Evolutionary conservation across 2,888 invertebrate genomes (phyloP).

Genomic region (Drosophila anomelani): DNA sequence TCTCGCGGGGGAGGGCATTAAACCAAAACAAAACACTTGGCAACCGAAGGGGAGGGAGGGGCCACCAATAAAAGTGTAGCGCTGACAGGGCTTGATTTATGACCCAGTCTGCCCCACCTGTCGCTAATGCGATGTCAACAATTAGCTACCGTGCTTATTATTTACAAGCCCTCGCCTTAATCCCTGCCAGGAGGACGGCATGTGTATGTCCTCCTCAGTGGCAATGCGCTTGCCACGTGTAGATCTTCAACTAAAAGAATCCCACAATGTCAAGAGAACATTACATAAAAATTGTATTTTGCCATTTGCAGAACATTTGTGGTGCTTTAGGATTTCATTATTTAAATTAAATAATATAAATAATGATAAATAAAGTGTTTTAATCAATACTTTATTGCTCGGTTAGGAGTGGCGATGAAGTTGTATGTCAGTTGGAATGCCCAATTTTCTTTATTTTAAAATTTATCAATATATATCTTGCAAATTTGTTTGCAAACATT

Average conservation of each 20-base stretch:
- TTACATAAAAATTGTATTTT: too few relatives aligned
- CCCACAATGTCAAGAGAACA: background rate
- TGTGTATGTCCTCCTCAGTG: background rate
- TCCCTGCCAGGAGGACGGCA: slow-evolving; percentile 35
- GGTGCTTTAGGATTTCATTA: background rate
- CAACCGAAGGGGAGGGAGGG: slow-evolving; percentile 33
- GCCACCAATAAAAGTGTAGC: slow-evolving; percentile 56
- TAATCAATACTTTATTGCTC: too few relatives aligned
- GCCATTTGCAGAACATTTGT: too few relatives aligned
- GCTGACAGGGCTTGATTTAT: slow-evolving; percentile 69
- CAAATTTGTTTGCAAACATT: too few relatives aligned
- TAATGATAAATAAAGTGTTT: too few relatives aligned
- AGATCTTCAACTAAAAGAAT: too few relatives aligned
- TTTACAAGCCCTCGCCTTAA: slow-evolving; percentile 58
- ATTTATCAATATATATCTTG: too few relatives aligned
- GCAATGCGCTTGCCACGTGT: slow-evolving; percentile 8
- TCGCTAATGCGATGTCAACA: slow-evolving; percentile 69
- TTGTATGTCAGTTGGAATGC: too few relatives aligned
- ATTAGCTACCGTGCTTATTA: slow-evolving; percentile 62
- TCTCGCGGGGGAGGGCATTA: slow-evolving; percentile 10
- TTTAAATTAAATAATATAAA: background rate
- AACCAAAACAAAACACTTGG: slow-evolving; percentile 41
- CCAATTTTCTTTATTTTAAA: too few relatives aligned
- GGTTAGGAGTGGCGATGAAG: too few relatives aligned
- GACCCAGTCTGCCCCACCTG: slow-evolving; percentile 39